phyloP scores from a whole-genome alignment of 2,888 invertebrate species.

The Prosapia bicincta region DNA sequence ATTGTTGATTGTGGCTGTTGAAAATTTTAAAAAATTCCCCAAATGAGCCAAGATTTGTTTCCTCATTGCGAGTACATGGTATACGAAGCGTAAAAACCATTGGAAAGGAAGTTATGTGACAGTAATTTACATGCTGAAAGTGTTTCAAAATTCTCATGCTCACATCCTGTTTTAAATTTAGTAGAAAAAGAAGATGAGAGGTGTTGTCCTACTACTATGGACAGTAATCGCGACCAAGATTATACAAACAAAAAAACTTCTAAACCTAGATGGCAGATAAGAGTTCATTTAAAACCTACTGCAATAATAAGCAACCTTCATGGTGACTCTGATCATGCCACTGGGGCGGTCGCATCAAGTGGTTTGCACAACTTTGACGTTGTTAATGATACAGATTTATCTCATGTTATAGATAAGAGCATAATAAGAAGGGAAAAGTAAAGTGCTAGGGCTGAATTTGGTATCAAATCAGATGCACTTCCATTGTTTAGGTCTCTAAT shows the following conservation, averaged over 20 bases:
- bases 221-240: neutral
- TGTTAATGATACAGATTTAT: too few species aligned
- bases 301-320: too few species aligned
- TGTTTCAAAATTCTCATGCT: slow-evolving; percentile 1
- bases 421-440: too few species aligned
- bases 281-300: too few species aligned
- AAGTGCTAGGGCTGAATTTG: too few species aligned
- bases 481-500: too few species aligned
- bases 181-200: neutral
- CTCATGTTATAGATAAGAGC: too few species aligned
- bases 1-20: neutral
- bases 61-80: neutral
- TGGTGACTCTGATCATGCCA: too few species aligned
- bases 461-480: too few species aligned
- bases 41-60: neutral
- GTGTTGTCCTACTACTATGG: neutral
- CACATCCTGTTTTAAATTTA: slow-evolving; percentile 2
- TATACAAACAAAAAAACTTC: neutral
- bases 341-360: too few species aligned
- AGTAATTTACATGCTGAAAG: neutral
- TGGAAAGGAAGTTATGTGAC: neutral
- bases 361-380: too few species aligned
- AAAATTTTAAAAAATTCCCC: neutral
- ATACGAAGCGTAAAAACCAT: neutral
- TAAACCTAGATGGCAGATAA: too few species aligned